Conservation (phyloP, 2,113 vertebrate genomes). For the Bettongia penicillata region DNA sequence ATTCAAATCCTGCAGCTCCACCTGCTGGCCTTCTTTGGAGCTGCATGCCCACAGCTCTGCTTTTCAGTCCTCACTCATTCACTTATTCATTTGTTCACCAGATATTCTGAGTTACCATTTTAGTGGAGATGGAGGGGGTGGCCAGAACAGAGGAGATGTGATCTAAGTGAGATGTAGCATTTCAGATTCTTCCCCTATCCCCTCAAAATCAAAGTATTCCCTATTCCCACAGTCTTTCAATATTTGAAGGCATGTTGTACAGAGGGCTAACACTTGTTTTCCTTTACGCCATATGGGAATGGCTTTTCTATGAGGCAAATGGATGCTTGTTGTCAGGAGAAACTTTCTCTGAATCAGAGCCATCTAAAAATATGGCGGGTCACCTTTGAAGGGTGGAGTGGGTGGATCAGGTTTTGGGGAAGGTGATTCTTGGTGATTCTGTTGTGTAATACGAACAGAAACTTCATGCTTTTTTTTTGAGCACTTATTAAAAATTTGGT, state of each 20-base stretch:
- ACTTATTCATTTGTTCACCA: neutral
- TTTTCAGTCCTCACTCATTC: neutral
- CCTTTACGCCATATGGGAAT: neutral
- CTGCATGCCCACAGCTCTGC: neutral
- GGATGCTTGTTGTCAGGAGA: neutral
- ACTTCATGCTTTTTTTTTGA: neutral
- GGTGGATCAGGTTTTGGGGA: neutral
- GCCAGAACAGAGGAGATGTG: neutral
- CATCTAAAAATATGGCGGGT: neutral
- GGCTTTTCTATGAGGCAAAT: neutral
- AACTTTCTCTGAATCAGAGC: neutral
- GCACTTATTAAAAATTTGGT: neutral
- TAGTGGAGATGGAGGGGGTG: neutral
- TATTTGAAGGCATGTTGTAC: neutral
- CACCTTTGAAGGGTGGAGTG: neutral
- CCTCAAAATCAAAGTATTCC: neutral
- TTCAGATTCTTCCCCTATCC: neutral
- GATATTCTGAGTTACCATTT: neutral
- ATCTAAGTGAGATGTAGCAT: neutral
- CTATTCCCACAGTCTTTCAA: neutral
- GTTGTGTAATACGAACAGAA: neutral
- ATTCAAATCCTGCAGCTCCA: neutral
- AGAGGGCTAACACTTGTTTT: neutral
- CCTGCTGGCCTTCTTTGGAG: neutral
- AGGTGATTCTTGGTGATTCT: neutral